phyloP scores from a whole-genome alignment of 2,888 invertebrate genomes.

The Sphaeridia pumilis region DNA sequence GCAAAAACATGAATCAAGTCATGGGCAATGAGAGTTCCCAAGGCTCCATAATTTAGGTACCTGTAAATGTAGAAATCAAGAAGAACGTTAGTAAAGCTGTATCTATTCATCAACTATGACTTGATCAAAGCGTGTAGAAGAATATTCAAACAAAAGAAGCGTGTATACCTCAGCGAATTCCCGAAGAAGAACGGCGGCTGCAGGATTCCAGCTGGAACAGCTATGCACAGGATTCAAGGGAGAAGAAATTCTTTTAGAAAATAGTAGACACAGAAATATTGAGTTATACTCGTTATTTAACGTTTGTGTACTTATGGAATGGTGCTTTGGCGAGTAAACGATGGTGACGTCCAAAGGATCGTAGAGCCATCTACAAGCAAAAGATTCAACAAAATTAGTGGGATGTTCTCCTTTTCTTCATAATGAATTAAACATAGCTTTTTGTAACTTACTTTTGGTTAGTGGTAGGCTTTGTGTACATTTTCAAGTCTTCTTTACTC shows the following conservation, averaged over 20 bases:
- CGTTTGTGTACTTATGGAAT: conserved; percentile 22
- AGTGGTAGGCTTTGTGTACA: neutral
- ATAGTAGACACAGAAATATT: neutral
- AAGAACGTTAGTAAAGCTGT: neutral
- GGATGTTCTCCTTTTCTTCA: neutral
- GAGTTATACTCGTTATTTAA: neutral
- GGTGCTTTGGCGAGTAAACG: conserved; percentile 12
- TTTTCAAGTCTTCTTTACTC: conserved; percentile 1
- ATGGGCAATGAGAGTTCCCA: conserved; percentile 18
- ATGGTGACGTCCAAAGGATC: conserved; percentile 6
- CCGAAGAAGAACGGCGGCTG: conserved; percentile 12
- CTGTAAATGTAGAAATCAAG: conserved; percentile 7
- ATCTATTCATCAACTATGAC: neutral
- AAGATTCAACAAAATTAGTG: neutral
- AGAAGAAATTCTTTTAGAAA: neutral
- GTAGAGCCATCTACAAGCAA: conserved; percentile 2
- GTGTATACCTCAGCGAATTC: neutral
- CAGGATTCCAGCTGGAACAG: conserved; percentile 15
- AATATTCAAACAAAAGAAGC: neutral
- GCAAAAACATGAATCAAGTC: conserved; percentile 18
- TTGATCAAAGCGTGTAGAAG: neutral
- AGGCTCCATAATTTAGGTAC: conserved; percentile 20
- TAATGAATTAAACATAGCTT: neutral
- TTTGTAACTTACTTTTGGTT: conserved; percentile 1
- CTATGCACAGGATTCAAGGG: conserved; percentile 3